A percentile compares a stretch with the other conserved stretches of the same genome.
These are phyloP conservation scores for Megathymus violae DNA, from an alignment of 1,140 invertebrate species.

Conservation along the genomic window DNA sequence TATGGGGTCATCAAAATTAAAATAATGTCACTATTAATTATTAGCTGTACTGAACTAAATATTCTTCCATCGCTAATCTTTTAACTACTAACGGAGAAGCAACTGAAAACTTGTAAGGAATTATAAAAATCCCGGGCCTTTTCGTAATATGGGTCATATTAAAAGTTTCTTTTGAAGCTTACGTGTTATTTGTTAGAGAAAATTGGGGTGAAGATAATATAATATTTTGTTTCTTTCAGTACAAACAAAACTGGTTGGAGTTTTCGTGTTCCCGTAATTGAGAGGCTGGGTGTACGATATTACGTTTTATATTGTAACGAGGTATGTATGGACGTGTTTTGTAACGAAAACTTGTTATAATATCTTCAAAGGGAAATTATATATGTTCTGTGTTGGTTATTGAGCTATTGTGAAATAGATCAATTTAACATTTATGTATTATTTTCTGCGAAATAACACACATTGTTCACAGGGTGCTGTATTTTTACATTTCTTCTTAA, in stretches of 20 bases:
- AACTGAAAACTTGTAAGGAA: conserved; percentile 1
- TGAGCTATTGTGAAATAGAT: not conserved
- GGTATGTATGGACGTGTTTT: conserved; percentile 10
- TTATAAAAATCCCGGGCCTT: conserved; percentile 8
- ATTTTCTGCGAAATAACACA: no score
- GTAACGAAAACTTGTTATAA: not conserved
- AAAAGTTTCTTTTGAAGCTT: conserved; percentile 31
- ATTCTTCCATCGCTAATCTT: not conserved
- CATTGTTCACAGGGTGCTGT: no score
- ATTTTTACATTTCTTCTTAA: no score
- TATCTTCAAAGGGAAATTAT: not conserved
- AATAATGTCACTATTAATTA: no score
- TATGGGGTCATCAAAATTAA: no score
- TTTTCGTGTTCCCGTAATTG: conserved; percentile 26
- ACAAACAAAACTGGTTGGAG: conserved; percentile 15
- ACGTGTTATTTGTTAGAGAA: conserved; percentile 34
- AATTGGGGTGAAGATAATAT: conserved; percentile 32
- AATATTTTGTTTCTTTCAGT: conserved; percentile 32
- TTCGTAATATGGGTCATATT: conserved; percentile 20
- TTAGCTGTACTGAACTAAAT: no score
- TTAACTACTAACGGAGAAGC: not conserved
- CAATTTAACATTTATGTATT: not conserved
- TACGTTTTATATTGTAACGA: conserved; percentile 16
- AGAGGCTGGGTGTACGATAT: conserved; percentile 16
- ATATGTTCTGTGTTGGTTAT: not conserved